Evolutionary conservation across 1,140 invertebrate species (phyloP).

Genomic region (Musca domestica): DNA sequence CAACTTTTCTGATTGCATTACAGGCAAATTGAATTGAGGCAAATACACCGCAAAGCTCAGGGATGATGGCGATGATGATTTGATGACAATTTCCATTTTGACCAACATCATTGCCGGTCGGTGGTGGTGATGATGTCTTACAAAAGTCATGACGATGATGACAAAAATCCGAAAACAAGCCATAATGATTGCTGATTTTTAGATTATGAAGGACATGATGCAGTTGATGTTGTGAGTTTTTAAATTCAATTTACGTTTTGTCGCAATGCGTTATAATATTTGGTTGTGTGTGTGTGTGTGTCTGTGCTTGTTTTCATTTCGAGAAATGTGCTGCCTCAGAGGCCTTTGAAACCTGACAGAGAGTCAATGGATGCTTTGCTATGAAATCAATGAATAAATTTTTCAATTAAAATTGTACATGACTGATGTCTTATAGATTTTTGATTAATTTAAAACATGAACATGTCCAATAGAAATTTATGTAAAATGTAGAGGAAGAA

Average conservation of each 20-base stretch:
- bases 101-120: background rate
- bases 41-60: background rate
- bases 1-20: slow-evolving; percentile 6
- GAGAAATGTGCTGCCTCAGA: background rate
- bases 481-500: no score
- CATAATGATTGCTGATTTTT: background rate
- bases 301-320: no score
- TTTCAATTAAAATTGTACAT: no score
- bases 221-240: background rate
- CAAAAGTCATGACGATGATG: no score
- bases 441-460: no score
- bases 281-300: slow-evolving; percentile 3
- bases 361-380: no score
- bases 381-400: no score
- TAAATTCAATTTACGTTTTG: slow-evolving; percentile 5
- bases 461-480: no score
- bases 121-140: no score
- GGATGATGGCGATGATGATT: background rate
- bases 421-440: no score
- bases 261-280: slow-evolving; percentile 7
- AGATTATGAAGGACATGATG: slow-evolving; percentile 9
- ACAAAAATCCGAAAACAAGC: no score
- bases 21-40: background rate
- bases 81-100: background rate
- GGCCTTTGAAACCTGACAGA: no score